These are phyloP conservation scores for Pardalotus punctatus DNA, from an alignment of 2,113 vertebrate species.

Conservation along the genomic window DNA sequence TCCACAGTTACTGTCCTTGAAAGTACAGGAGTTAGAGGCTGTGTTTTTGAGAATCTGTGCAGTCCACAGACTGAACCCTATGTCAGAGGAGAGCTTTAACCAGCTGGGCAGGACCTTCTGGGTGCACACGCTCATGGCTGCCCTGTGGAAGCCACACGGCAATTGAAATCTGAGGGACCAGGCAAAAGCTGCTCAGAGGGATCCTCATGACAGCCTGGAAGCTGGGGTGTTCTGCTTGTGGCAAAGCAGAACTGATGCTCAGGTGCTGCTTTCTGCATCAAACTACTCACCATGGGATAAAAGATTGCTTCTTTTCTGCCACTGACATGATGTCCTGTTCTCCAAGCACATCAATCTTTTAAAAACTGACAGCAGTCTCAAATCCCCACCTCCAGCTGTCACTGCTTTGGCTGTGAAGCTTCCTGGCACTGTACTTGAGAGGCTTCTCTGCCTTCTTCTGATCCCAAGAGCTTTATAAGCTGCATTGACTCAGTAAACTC, in stretches of 20 bases:
- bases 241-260: not conserved
- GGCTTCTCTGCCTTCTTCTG: not conserved
- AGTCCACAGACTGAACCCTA: not conserved
- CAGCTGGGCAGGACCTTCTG: not conserved
- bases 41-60: not conserved
- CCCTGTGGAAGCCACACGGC: not conserved
- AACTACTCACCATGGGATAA: not conserved
- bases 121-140: not conserved
- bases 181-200: not conserved
- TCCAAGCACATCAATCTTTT: not conserved
- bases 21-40: not conserved
- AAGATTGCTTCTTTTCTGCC: not conserved
- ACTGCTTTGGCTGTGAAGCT: slow-evolving; percentile 5
- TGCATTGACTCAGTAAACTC: not conserved
- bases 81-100: not conserved
- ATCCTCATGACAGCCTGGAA: fast-evolving
- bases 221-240: not conserved
- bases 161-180: not conserved
- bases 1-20: not conserved
- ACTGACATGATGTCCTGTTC: not conserved
- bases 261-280: not conserved
- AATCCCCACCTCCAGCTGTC: not conserved
- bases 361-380: not conserved
- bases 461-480: not conserved
- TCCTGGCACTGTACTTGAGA: not conserved